Conservation (phyloP, 2,113 vertebrate species). For the Barbus barbus region DNA sequence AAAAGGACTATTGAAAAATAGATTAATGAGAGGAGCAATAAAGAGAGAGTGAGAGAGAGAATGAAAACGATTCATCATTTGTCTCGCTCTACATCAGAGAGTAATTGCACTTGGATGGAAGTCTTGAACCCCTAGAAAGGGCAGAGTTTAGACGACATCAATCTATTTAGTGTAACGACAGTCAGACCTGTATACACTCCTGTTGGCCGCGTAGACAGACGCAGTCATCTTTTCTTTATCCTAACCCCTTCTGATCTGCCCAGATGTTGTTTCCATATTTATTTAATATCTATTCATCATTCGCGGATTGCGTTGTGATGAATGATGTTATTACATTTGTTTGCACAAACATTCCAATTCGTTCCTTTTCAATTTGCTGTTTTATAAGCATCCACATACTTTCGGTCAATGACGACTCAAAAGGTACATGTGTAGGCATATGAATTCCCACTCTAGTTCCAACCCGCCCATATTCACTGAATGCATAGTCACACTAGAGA, state of each 20-base stretch:
- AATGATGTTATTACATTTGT: constrained; percentile 33
- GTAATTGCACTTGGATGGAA: constrained; percentile 43
- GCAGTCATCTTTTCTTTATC: background rate
- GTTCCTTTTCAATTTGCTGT: constrained; percentile 2
- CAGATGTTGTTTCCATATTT: constrained; percentile 37
- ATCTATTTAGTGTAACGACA: constrained; percentile 24
- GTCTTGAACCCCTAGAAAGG: constrained; percentile 37
- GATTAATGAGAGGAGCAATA: constrained; percentile 42
- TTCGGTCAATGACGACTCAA: constrained; percentile 23
- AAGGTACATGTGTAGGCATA: constrained; percentile 37
- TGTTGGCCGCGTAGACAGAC: background rate
- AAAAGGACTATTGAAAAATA: constrained; percentile 42
- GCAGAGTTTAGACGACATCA: constrained; percentile 34
- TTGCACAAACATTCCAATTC: constrained; percentile 5
- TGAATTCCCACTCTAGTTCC: constrained; percentile 31
- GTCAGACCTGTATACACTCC: constrained; percentile 15
- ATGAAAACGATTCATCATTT: constrained; percentile 29
- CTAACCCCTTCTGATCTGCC: constrained; percentile 2
- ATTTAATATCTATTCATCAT: constrained; percentile 37
- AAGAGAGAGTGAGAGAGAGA: constrained; percentile 31
- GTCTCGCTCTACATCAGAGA: constrained; percentile 41
- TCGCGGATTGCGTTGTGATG: background rate
- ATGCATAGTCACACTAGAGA: constrained; percentile 30
- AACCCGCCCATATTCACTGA: constrained; percentile 23
- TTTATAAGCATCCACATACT: constrained; percentile 34